These are phyloP conservation scores for Eristalis arbustorum DNA, from an alignment of 2,888 invertebrate species.

Conservation along the genomic window DNA sequence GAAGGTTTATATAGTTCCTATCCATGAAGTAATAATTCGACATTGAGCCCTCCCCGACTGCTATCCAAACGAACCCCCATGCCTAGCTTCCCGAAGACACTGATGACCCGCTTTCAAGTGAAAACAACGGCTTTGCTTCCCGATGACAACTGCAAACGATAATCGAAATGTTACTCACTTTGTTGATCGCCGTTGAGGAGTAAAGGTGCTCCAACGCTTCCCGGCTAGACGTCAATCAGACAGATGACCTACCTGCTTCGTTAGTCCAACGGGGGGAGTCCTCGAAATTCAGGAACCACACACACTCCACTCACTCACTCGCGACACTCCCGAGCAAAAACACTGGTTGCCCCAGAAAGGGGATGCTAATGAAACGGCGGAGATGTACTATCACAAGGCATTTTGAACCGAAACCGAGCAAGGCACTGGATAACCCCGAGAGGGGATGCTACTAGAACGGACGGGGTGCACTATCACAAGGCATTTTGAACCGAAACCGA, in stretches of 20 bases:
- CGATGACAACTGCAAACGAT: neutral
- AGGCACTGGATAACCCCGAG: too few relatives aligned
- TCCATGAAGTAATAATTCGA: too few relatives aligned
- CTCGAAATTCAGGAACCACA: neutral
- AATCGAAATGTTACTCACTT: neutral
- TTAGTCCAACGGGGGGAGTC: neutral
- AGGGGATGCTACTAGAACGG: too few relatives aligned
- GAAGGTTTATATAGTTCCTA: too few relatives aligned
- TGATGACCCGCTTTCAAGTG: neutral
- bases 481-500: too few relatives aligned
- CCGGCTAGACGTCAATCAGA: neutral
- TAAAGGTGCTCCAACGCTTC: neutral
- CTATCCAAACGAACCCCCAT: neutral
- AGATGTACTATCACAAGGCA: too few relatives aligned
- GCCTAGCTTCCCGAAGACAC: neutral
- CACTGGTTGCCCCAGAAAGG: too few relatives aligned
- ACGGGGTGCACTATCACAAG: too few relatives aligned
- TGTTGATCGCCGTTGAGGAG: neutral
- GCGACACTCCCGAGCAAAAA: too few relatives aligned
- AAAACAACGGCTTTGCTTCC: neutral
- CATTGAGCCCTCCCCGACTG: neutral
- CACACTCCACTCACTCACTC: too few relatives aligned
- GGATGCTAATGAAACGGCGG: too few relatives aligned
- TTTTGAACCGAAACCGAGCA: too few relatives aligned
- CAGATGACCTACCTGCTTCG: neutral